phyloP scores from a whole-genome alignment of 2,113 vertebrate genomes.

The Gasterosteus aculeatus region DNA sequence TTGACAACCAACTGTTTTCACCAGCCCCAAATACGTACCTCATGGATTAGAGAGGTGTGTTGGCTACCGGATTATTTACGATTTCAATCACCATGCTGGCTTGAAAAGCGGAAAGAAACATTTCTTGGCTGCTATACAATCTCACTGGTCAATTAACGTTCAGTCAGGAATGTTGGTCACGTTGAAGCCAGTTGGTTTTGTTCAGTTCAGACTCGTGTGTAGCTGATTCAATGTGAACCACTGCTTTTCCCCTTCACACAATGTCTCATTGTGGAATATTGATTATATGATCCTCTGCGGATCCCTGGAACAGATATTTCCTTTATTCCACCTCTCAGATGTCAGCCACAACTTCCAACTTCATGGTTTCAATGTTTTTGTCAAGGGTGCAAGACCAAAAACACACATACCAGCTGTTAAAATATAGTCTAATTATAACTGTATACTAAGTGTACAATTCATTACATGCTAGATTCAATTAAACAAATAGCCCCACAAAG shows the following conservation, averaged over 20 bases:
- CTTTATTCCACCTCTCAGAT: neutral
- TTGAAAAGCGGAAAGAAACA: constrained; percentile 30
- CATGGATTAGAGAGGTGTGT: neutral
- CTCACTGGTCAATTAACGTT: neutral
- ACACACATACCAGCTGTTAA: neutral
- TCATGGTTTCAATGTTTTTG: constrained; percentile 1
- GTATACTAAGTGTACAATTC: neutral
- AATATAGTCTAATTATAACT: neutral
- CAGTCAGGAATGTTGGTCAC: neutral
- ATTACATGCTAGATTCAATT: neutral
- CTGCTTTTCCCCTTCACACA: constrained; percentile 6
- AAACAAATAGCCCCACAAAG: neutral
- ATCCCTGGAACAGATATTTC: constrained; percentile 13
- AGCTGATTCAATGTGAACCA: constrained; percentile 39
- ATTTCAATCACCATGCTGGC: neutral
- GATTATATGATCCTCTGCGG: constrained; percentile 26
- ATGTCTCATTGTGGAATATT: constrained; percentile 40
- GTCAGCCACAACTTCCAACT: neutral
- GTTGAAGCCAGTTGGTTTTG: constrained; percentile 11
- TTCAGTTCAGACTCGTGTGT: constrained; percentile 11
- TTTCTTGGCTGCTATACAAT: neutral
- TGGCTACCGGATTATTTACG: neutral
- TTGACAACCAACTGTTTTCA: neutral
- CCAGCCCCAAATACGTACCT: neutral
- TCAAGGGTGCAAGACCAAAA: too few species aligned